phyloP scores from a whole-genome alignment of 1,140 invertebrate genomes.

The Grapholita molesta region DNA sequence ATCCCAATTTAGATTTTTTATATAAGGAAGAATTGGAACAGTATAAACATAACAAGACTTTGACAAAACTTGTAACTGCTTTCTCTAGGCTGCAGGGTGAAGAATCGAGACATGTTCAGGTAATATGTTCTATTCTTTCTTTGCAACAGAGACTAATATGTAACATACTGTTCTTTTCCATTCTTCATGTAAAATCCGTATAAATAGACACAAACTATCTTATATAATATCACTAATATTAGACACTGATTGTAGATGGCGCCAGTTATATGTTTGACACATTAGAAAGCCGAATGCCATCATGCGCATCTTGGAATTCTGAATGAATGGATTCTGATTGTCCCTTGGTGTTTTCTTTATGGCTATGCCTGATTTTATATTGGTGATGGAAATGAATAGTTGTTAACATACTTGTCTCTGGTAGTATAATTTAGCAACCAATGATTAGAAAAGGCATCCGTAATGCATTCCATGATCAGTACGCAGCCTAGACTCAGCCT shows the following conservation, averaged over 20 bases:
- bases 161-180: not conserved
- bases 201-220: too few species aligned
- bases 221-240: too few species aligned
- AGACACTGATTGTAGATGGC: too few species aligned
- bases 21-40: constrained; percentile 79
- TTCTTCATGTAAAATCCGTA: too few species aligned
- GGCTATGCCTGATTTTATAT: too few species aligned
- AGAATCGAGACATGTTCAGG: constrained; percentile 78
- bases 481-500: constrained; percentile 60
- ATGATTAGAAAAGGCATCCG: constrained; percentile 73
- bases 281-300: not conserved
- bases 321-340: too few species aligned
- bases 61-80: constrained; percentile 79
- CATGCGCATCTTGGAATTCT: too few species aligned
- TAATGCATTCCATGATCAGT: constrained; percentile 39
- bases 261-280: too few species aligned
- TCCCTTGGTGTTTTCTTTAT: too few species aligned
- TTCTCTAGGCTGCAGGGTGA: constrained; percentile 81
- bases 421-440: constrained; percentile 33
- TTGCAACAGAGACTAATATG: not conserved
- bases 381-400: not conserved
- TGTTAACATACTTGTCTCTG: not conserved
- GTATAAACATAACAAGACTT: constrained; percentile 70
- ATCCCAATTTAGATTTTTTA: constrained; percentile 82
- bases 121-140: constrained; percentile 16